Conservation (phyloP, 2,888 invertebrate species). For the Cistogaster globosa region DNA sequence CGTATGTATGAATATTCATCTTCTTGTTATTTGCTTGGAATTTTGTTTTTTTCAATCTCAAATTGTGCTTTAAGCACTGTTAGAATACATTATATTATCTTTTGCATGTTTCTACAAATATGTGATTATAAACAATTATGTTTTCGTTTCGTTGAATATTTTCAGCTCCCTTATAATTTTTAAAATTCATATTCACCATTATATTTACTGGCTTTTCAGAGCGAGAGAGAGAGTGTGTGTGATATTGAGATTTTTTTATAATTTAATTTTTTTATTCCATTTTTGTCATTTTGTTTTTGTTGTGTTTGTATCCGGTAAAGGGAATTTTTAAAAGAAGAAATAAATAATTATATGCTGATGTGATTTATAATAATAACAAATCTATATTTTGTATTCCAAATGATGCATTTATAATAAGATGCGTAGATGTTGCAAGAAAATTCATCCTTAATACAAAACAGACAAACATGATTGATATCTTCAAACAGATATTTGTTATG, state of each 20-base stretch:
- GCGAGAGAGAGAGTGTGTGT: slow-evolving; percentile 6
- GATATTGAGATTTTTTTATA: slow-evolving; percentile 7
- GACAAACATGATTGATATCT: slow-evolving; percentile 44
- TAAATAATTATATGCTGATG: slow-evolving; percentile 35
- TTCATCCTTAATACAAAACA: not conserved
- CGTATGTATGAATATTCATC: not conserved
- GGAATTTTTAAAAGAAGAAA: too few relatives aligned
- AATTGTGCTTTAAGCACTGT: slow-evolving; percentile 38
- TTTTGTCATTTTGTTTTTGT: not conserved
- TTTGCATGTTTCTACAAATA: slow-evolving; percentile 24
- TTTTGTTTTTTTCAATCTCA: not conserved
- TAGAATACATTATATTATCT: slow-evolving; percentile 9
- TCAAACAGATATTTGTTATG: not conserved
- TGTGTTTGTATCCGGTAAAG: too few relatives aligned
- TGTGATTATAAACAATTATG: slow-evolving; percentile 56
- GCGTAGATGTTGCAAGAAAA: not conserved
- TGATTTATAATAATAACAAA: slow-evolving; percentile 48
- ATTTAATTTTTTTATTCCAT: slow-evolving; percentile 2
- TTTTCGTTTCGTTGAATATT: slow-evolving; percentile 38
- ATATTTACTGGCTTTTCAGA: not conserved
- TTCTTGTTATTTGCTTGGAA: not conserved
- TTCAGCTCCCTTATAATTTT: slow-evolving; percentile 59
- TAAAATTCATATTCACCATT: slow-evolving; percentile 28
- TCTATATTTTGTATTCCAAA: slow-evolving; percentile 21
- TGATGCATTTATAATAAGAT: not conserved